These are phyloP conservation scores for Coptodon rendalli DNA, from an alignment of 2,113 vertebrate genomes.

Conservation along the genomic window DNA sequence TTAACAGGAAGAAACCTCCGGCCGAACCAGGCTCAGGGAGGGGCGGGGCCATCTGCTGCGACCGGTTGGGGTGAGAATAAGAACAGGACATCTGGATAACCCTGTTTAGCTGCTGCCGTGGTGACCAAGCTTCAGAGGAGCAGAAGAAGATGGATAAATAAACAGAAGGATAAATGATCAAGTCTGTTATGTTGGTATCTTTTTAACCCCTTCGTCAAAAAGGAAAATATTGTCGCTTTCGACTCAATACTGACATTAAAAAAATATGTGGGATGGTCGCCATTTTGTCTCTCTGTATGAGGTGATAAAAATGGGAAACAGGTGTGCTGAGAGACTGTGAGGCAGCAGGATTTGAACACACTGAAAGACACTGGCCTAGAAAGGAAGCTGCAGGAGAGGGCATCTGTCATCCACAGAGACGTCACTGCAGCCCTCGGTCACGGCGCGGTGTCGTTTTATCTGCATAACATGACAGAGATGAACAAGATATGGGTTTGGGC, in stretches of 20 bases:
- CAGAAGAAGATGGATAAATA: background rate
- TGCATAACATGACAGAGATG: background rate
- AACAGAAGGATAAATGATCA: fast-evolving
- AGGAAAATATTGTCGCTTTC: background rate
- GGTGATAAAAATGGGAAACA: background rate
- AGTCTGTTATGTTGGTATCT: background rate
- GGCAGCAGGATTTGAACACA: background rate
- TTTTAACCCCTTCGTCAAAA: background rate
- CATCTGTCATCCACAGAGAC: background rate
- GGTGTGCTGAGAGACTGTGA: background rate
- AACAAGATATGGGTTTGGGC: background rate
- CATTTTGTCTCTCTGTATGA: background rate
- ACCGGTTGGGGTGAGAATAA: too few species aligned
- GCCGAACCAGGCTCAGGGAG: too few species aligned
- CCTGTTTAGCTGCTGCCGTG: background rate
- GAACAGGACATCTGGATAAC: background rate
- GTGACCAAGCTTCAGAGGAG: background rate
- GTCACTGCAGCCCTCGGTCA: background rate
- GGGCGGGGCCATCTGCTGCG: too few species aligned
- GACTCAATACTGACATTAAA: background rate
- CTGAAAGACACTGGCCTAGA: background rate
- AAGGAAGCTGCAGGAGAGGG: background rate
- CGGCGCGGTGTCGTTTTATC: background rate
- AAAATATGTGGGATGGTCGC: background rate
- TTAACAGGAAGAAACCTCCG: too few species aligned